Evolutionary conservation across 1,140 invertebrate species (phyloP).

Genomic region (Parapsyche elsis): DNA sequence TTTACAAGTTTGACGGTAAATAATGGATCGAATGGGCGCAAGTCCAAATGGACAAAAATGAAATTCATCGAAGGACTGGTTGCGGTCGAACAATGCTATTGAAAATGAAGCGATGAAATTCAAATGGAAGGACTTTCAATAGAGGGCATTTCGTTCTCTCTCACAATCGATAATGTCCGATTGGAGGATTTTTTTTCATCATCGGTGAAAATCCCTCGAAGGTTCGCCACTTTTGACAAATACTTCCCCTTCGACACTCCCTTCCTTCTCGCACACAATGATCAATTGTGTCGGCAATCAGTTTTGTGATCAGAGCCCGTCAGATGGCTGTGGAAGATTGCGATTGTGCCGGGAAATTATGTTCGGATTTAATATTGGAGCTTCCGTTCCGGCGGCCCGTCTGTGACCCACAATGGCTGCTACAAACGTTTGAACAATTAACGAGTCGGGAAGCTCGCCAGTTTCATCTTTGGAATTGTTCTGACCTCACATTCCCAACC

Average conservation of each 20-base stretch:
- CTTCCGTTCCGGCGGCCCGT: constrained; percentile 2
- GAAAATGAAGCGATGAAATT: constrained; percentile 12
- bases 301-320: no score
- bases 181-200: background rate
- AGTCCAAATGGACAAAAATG: constrained; percentile 11
- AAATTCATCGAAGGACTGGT: constrained; percentile 12
- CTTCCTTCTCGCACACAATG: no score
- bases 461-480: background rate
- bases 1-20: no score
- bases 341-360: constrained; percentile 4
- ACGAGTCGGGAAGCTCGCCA: background rate
- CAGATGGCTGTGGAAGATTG: background rate
- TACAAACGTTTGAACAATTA: constrained; percentile 9
- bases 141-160: background rate
- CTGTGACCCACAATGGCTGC: background rate
- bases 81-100: background rate
- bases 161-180: background rate
- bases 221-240: no score
- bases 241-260: no score
- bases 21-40: background rate
- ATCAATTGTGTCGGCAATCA: no score
- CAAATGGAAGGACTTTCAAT: constrained; percentile 5
- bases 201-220: background rate
- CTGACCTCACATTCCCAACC: no score
- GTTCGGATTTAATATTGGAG: constrained; percentile 20